Conservation (phyloP, 2,797 vertebrate genomes). For the Balearica regulorum region DNA sequence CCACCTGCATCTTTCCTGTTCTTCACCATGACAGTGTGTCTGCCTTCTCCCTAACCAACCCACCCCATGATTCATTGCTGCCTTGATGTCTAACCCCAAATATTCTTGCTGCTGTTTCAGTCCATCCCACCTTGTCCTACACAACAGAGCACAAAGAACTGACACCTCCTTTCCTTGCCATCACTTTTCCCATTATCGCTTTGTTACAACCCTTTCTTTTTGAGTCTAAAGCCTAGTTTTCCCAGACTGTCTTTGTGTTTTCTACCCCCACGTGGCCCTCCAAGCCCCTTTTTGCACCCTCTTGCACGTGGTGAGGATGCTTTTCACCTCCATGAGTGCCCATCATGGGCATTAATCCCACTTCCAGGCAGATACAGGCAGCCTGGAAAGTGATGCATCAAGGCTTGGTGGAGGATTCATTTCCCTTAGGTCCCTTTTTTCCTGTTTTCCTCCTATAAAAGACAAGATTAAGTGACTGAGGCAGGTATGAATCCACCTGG, state of each 20-base stretch:
- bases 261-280: background rate
- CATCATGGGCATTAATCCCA: background rate
- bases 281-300: background rate
- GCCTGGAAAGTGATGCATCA: background rate
- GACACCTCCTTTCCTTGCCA: background rate
- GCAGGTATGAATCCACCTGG: background rate
- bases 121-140: background rate
- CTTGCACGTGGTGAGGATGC: background rate
- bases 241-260: background rate
- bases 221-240: background rate
- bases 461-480: background rate
- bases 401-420: background rate
- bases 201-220: background rate
- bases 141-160: background rate
- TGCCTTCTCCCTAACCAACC: background rate
- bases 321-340: background rate
- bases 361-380: background rate
- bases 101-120: background rate
- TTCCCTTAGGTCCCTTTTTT: background rate
- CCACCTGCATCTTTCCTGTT: background rate
- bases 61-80: rapidly evolving
- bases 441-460: background rate
- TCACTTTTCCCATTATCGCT: background rate
- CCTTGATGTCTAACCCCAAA: background rate
- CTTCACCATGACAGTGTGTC: rapidly evolving